Base-by-base conservation (phyloP, 1,140 invertebrate species). In the Euschistus heros region DNA sequence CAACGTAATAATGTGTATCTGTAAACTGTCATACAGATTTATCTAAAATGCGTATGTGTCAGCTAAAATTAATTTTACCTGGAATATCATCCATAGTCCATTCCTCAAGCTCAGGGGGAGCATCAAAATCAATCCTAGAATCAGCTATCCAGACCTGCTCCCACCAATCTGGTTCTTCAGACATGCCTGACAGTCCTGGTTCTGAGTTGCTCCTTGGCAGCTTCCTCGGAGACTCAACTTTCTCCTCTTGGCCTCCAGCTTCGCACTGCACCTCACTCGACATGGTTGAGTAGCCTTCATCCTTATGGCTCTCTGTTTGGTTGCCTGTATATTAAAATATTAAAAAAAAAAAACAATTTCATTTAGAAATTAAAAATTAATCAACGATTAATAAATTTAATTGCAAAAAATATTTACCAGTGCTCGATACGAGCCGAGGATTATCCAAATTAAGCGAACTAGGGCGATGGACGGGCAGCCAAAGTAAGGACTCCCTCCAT, bases 251-350 rank as follows among this genome's bases (percentile, higher is more conserved):
- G 1, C 83, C 83, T 1, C 33, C 64, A 17, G 42, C 42, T 27
- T 65, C 64, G n/a, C 63, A 27, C 73, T 91, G 87, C 2, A 91
- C 86, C 73, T 92, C 89, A 70, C 87, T 90, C 0, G 89, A 91
- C 89, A 92, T 92, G 4, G 89, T 91, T 30, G 89, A 91, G 73
- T 92, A 92, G 1, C 89, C 89, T 75, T 92, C 89, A 76, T 91
- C 89, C 68, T 66, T 66, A 24, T 62, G 60, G 24, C 33, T 17
- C 30, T 66, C 65, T 33, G 15, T 44, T 37, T 26, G 20, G 24
- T 57, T 26, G 24, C 24, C 54, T 57, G 2, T 22, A 57, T 8
- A 52, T 18, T 13, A 57, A 17, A 57, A 57, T 26, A 20, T 20
- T 57, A 57, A 54, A 22, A 26, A 10, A 4, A 27, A 50, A 10